Evolutionary conservation across 2,797 vertebrate genomes (phyloP), one percentile per base, ranked within the genome.

Genomic region (Fistularia tabacaria): DNA sequence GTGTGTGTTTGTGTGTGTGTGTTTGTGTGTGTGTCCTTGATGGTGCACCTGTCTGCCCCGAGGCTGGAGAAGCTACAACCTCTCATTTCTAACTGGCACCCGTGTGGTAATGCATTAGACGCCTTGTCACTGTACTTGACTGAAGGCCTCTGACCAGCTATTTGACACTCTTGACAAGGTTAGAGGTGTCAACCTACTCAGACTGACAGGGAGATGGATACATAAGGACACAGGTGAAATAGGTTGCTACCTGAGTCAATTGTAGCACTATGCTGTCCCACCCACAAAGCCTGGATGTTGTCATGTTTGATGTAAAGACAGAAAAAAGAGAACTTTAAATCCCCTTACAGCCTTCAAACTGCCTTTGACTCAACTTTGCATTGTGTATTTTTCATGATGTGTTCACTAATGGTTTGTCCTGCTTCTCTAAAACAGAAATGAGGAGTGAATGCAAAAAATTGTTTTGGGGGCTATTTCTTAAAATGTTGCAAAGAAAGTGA

Each of bases 1-100:
- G 53, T 58, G 49, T 59, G 45, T 54, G 46, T 43, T 36, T 54
- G 44, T 57, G 42, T 53, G 56, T 25, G 57, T 13, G 36, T 45
- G 45, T 55, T 58, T 51, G 54, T 56, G 53, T 66, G 66, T 63
- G 54, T 62, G 59, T 25, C 48, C 54, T 77, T 7, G 36, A 69
- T 36, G 40, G 81, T 68, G 77, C 90, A 92, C 90, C 90, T 92
- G 90, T 91, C 88, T 89, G 87, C 90, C 90, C 85, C 37, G 61
- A 81, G 89, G 90, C 88, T 74, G 80, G 51, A 72, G 69, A 79
- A 40, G 69, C 79, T 66, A 49, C 71, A 86, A 81, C 81, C 83
- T 84, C 81, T 90, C 85, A 88, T 87, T 87, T 88, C 77, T 74
- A 84, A 73, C 83, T 84, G 74, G 81, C 79, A 79, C 79, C 80